phyloP scores from a whole-genome alignment of 2,113 vertebrate genomes.

The Albula glossodonta region DNA sequence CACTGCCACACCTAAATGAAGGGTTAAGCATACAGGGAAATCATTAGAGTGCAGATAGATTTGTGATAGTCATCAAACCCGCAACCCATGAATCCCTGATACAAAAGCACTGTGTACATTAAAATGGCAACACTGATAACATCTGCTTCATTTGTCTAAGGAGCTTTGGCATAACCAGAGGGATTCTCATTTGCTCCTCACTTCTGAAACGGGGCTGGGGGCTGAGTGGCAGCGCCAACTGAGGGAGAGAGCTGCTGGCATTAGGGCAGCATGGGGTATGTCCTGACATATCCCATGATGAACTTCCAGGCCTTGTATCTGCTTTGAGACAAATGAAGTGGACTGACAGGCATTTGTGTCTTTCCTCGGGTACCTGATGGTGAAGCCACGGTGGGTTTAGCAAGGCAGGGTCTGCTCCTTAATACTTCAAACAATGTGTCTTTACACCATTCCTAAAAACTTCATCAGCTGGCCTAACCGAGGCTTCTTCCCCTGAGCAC shows the following conservation, averaged over 20 bases:
- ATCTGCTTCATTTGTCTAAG: neutral
- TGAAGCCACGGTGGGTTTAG: neutral
- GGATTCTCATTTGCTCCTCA: neutral
- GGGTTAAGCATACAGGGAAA: too few relatives aligned
- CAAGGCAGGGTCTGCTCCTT: neutral
- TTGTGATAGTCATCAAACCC: too few relatives aligned
- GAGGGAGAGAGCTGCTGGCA: neutral
- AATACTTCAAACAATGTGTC: neutral
- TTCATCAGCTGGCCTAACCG: too few relatives aligned
- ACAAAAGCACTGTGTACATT: neutral
- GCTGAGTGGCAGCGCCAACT: neutral
- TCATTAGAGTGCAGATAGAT: too few relatives aligned
- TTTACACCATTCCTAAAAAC: too few relatives aligned
- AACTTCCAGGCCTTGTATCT: slow-evolving; percentile 39
- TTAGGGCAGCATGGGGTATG: neutral
- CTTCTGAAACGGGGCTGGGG: neutral
- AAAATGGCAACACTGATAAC: too few relatives aligned
- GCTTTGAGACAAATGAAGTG: slow-evolving; percentile 17
- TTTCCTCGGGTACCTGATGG: neutral
- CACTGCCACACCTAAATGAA: too few relatives aligned
- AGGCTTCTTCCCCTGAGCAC: too few relatives aligned
- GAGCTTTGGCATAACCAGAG: neutral
- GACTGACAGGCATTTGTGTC: slow-evolving; percentile 9
- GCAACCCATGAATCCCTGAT: neutral
- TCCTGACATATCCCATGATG: slow-evolving; percentile 15